Evolutionary conservation across 2,113 vertebrate genomes (phyloP), one percentile per base, ranked within the genome.

Genomic region (Potamarius usumacintae): DNA sequence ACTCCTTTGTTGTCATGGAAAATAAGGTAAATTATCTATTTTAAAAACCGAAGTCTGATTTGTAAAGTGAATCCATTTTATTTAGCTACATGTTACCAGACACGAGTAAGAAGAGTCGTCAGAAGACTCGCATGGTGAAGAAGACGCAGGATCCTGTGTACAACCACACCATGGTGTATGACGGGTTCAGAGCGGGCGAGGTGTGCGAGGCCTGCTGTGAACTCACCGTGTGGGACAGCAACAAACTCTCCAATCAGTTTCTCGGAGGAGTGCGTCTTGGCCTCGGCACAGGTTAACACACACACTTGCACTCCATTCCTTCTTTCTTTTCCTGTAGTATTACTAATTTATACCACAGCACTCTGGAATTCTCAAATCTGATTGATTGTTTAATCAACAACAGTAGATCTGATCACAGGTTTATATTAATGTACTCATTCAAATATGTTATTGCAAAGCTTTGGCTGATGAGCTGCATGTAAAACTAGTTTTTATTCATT

Each of bases 81-180:
- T 84, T 78, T 22, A 93, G 92, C 78, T 93, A 91, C 88, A 93
- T 93, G 88, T 78, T 93, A 55, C 92, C 92, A 4, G 92, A 93
- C 78, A 92, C 92, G 0, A 93, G 92, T 55, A 92, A 90, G 85
- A 92, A 92, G 80, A 92, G 92, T 55, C 90, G 92, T 0, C 92
- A 93, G 88, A 93, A 93, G 91, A 92, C 92, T 4, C 86, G 89
- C 0, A 89, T 93, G 76, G 74, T 92, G 50, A 89, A 91, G 27
- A 92, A 91, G 72, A 74, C 52, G 1, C 87, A 87, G 62, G 82
- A 91, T 65, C 92, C 92, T 0, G 86, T 91, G 53, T 93, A 92
- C 67, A 93, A 93, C 89, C 92, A 93, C 62, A 88, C 91, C 34
- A 93, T 93, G 92, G 92, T 93, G 80, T 93, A 93, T 27, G 92